Evolutionary conservation across 2,797 vertebrate genomes (phyloP), one percentile per base, ranked within the genome.

Genomic region (Chromis chromis): DNA sequence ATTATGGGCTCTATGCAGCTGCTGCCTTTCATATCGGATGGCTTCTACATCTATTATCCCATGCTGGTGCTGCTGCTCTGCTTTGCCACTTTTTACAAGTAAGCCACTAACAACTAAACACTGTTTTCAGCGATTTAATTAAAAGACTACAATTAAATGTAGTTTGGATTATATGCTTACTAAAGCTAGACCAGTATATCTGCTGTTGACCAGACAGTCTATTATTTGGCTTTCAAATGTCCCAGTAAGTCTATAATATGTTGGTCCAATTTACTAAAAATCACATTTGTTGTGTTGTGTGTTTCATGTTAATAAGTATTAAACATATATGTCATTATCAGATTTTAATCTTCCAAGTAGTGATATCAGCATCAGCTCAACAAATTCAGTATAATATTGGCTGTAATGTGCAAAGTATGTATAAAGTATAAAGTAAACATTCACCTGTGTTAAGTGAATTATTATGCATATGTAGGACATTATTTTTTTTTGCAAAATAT

Each of bases 41-140:
- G 96, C 2, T 98, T 99, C 91, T 98, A 99, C 87, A 97, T 99
- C 79, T 99, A 99, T 85, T 99, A 98, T 79, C 98, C 97, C 44
- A 98, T 99, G 96, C 92, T 99, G 80, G 95, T 98, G 17, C 93
- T 99, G 68, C 93, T 99, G 88, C 96, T 98, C 53, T 99, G 98
- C 86, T 96, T 98, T 79, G 96, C 97, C 59, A 98, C 97, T 1
- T 97, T 96, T 82, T 98, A 96, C 85, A 98, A 96, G 97, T 98
- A 90, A 92, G 88, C 7, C 10, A 22, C 44, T n/a, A 49, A 61
- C 4, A 69, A 49, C 28, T 25, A 39, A 22, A 44, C 4, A 21
- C 1, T 24, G 1, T 12, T 56, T 52, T 52, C 1, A 33, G 42
- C 9, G 16, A 9, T 68, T 44, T 19, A 12, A 17, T 70, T 46